phyloP scores from a whole-genome alignment of 1,140 invertebrate genomes.

The Uloborus diversus region DNA sequence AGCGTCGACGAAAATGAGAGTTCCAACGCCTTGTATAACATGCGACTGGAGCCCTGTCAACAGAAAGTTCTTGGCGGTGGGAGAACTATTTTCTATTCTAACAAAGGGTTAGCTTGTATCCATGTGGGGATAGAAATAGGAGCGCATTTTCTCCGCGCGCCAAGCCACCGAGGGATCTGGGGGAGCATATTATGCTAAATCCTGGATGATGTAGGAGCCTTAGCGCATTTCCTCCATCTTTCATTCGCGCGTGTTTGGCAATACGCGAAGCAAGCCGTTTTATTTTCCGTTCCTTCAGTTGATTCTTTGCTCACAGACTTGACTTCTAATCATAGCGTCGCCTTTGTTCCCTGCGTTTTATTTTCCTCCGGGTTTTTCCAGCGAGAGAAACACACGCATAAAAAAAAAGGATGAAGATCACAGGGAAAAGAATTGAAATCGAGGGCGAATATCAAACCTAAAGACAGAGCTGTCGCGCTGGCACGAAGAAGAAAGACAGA shows the following conservation, averaged over 20 bases:
- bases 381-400: too few species aligned
- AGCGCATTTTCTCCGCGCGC: background rate
- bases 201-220: constrained; percentile 40
- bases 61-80: constrained; percentile 41
- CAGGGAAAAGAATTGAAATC: constrained; percentile 36
- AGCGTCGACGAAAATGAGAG: constrained; percentile 46
- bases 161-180: background rate
- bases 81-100: constrained; percentile 12
- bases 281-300: constrained; percentile 28
- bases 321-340: constrained; percentile 51
- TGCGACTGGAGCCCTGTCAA: constrained; percentile 29
- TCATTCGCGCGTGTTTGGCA: constrained; percentile 14
- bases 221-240: constrained; percentile 9
- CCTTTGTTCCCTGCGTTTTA: constrained; percentile 38
- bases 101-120: constrained; percentile 54
- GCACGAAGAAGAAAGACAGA: constrained; percentile 16
- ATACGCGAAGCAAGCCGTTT: constrained; percentile 26
- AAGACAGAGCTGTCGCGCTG: constrained; percentile 27
- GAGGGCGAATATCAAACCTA: constrained; percentile 14
- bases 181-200: constrained; percentile 45
- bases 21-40: constrained; percentile 9
- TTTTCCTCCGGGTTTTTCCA: constrained; percentile 50
- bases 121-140: constrained; percentile 44
- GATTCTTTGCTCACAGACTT: constrained; percentile 44
- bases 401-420: constrained; percentile 28